Conservation (phyloP, 2,113 vertebrate genomes). For the Climacteris rufus region DNA sequence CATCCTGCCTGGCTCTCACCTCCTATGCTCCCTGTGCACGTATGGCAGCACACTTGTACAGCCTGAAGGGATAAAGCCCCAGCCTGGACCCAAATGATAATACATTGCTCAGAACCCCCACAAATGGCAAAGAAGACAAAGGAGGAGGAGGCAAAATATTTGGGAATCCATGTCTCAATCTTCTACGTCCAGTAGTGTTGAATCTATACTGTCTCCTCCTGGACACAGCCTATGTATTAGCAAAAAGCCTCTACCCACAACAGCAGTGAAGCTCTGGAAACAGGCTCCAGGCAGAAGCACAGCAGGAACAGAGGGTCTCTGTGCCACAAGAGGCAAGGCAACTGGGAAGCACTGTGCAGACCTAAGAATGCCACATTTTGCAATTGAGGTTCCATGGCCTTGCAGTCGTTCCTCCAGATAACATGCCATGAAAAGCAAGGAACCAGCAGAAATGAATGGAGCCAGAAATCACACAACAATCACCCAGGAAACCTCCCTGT, state of each 20-base stretch:
- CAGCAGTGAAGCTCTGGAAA: not conserved
- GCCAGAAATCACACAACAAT: not conserved
- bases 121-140: not conserved
- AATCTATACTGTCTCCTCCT: not conserved
- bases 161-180: not conserved
- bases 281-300: not conserved
- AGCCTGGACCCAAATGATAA: not conserved
- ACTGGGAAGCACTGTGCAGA: not conserved
- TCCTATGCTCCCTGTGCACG: not conserved
- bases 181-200: not conserved
- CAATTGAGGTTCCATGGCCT: not conserved
- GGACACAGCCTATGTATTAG: not conserved
- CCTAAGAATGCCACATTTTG: accelerated
- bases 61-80: not conserved
- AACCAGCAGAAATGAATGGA: not conserved
- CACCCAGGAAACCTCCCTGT: not conserved
- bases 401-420: not conserved
- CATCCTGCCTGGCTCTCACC: not conserved
- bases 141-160: not conserved
- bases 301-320: not conserved
- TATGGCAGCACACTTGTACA: accelerated
- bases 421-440: not conserved
- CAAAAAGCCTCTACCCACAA: not conserved
- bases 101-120: not conserved
- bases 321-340: not conserved